These are phyloP conservation scores for Peromyscus leucopus DNA, from an alignment of 2,113 vertebrate genomes.

Conservation along the genomic window DNA sequence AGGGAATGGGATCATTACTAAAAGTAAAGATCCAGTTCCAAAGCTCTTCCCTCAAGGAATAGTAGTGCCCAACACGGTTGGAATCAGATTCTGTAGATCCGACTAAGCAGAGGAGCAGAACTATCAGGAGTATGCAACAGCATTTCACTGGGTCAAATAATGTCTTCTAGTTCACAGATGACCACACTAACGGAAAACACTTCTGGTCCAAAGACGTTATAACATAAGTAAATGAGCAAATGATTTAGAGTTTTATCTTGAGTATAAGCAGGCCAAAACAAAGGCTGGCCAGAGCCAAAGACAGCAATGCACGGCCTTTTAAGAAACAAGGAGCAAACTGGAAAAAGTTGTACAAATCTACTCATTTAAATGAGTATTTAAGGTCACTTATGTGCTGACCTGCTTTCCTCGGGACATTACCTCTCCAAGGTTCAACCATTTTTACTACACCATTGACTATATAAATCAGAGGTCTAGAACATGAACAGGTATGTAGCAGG, in stretches of 20 bases:
- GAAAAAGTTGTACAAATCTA: neutral
- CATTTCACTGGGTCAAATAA: neutral
- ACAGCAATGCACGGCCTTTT: neutral
- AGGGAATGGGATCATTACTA: neutral
- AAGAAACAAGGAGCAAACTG: neutral
- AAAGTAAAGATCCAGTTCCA: neutral
- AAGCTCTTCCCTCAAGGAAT: neutral
- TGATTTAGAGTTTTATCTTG: neutral
- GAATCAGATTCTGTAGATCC: neutral
- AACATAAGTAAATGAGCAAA: neutral
- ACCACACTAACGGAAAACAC: neutral
- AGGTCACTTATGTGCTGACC: neutral
- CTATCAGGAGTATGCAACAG: neutral
- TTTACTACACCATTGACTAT: neutral
- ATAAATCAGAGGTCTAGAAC: neutral
- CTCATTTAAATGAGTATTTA: neutral
- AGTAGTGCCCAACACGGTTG: neutral
- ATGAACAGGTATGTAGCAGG: neutral
- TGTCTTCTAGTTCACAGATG: neutral
- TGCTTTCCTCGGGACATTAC: neutral
- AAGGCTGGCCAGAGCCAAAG: neutral
- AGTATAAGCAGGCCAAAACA: neutral
- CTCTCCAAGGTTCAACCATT: neutral
- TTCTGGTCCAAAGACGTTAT: neutral
- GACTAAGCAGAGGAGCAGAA: neutral